Conservation (phyloP, 2,888 invertebrate species). For the Sabellastarte sp. region DNA sequence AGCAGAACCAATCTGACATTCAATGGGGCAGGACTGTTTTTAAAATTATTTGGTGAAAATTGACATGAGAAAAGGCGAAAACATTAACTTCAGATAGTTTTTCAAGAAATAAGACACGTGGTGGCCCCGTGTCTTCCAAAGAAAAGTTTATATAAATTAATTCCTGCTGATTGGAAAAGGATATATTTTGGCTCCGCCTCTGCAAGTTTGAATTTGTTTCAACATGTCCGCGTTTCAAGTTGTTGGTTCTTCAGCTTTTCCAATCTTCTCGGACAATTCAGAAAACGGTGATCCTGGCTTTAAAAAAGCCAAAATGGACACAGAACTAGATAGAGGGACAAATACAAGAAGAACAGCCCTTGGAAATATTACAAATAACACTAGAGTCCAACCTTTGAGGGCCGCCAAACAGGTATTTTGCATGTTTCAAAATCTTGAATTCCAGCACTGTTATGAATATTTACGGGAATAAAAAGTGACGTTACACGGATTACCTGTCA, state of each 20-base stretch:
- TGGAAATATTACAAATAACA: constrained; percentile 10
- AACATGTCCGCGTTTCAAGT: constrained; percentile 6
- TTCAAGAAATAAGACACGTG: too few species aligned
- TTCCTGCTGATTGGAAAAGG: too few species aligned
- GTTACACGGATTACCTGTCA: neutral
- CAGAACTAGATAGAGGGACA: constrained; percentile 1
- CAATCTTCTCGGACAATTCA: constrained; percentile 1
- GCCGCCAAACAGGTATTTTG: constrained; percentile 14
- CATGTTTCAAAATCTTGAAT: too few species aligned
- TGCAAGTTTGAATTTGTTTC: constrained; percentile 1
- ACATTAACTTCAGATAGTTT: neutral
- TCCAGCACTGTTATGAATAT: too few species aligned
- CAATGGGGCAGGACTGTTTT: too few species aligned
- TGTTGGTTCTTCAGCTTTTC: neutral
- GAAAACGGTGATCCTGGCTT: neutral
- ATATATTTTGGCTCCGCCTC: too few species aligned
- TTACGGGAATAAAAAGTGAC: too few species aligned
- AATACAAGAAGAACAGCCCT: constrained; percentile 8
- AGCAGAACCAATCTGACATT: neutral
- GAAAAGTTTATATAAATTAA: too few species aligned
- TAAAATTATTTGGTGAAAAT: too few species aligned
- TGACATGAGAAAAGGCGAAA: neutral
- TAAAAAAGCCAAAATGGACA: constrained; percentile 4
- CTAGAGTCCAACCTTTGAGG: constrained; percentile 10
- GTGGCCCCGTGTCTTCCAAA: too few species aligned